Percentiles rank a stretch among this genome's conserved stretches.
Evolutionary conservation across 2,797 vertebrate species (phyloP).

Genomic region (Neopelma chrysocephalum): DNA sequence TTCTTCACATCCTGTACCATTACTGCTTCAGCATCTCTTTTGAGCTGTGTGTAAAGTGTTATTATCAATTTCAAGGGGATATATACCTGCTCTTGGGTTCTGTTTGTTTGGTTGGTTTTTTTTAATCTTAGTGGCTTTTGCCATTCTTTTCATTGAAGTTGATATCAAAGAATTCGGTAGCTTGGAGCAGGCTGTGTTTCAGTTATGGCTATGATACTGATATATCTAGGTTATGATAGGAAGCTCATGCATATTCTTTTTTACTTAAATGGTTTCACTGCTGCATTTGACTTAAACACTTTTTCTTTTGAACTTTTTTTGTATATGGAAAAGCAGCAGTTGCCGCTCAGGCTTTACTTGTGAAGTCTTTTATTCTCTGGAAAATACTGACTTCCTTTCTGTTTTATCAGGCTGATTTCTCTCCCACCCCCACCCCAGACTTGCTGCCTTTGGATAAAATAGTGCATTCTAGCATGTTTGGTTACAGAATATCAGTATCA

Average conservation of each 20-base stretch:
- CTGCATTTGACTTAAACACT: not conserved
- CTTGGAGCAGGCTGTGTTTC: not conserved
- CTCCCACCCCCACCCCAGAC: not conserved
- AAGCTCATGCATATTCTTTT: slow-evolving; percentile 12
- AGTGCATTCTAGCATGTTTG: not conserved
- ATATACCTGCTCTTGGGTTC: not conserved
- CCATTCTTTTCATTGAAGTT: not conserved
- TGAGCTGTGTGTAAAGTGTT: not conserved
- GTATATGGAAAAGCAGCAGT: not conserved
- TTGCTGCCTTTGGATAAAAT: not conserved
- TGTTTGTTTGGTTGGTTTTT: not conserved
- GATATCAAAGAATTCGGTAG: not conserved
- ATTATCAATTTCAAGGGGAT: not conserved
- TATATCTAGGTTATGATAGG: not conserved
- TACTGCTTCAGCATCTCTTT: not conserved
- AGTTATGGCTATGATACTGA: not conserved
- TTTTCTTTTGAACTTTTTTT: not conserved
- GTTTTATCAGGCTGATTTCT: not conserved
- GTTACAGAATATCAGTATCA: not conserved
- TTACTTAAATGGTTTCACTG: not conserved
- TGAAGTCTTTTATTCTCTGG: not conserved
- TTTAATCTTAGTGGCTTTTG: not conserved
- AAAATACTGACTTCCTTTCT: not conserved
- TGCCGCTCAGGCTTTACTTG: not conserved
- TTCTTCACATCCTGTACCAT: not conserved